Evolutionary conservation across 1,140 invertebrate genomes (phyloP).

Genomic region (Araneus ventricosus): DNA sequence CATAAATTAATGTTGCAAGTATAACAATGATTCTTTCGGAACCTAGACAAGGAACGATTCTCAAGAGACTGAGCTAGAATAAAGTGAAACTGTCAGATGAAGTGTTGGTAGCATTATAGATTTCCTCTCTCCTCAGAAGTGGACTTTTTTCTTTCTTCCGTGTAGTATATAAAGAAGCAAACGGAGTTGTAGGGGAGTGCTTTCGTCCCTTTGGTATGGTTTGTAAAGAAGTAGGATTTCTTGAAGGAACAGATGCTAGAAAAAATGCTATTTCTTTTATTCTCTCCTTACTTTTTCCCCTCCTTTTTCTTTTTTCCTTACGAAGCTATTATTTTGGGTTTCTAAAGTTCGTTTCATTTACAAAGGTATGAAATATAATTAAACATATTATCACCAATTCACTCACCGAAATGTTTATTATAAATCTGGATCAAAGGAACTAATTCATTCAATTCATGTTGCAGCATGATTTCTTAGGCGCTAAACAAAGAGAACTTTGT

Average conservation of each 20-base stretch:
- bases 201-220: slow-evolving; percentile 18
- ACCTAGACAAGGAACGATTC: neutral
- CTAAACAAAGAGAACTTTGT: no score
- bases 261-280: neutral
- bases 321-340: neutral
- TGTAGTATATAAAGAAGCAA: slow-evolving; percentile 4
- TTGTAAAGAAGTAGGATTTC: neutral
- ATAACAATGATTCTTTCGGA: slow-evolving; percentile 11
- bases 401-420: no score
- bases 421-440: no score
- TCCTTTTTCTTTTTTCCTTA: neutral
- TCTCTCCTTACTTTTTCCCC: neutral
- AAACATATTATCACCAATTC: no score
- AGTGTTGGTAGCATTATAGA: slow-evolving; percentile 21
- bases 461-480: no score
- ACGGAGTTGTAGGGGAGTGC: neutral
- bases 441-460: no score
- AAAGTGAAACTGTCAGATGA: slow-evolving; percentile 49
- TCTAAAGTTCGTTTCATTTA: neutral
- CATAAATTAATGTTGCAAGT: slow-evolving; percentile 35
- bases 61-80: slow-evolving; percentile 43
- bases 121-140: neutral
- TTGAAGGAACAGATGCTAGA: neutral
- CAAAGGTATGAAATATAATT: neutral
- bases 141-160: neutral